Percentiles rank a stretch among this genome's conserved stretches.
These are phyloP conservation scores for Staurois parvus DNA, from an alignment of 2,797 vertebrate species.

Conservation along the genomic window DNA sequence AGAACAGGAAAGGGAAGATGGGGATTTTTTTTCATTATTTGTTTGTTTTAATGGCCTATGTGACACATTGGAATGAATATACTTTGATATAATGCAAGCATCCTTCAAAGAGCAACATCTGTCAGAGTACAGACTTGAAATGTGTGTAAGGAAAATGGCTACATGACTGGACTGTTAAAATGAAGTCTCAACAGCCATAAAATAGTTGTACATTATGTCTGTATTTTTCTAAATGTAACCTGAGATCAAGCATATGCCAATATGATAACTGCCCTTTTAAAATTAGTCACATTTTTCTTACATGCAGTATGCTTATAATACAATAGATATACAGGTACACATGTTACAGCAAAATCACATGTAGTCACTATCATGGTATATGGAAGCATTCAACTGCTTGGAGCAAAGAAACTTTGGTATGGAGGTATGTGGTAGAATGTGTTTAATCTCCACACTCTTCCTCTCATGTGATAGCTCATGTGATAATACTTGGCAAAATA, in stretches of 20 bases:
- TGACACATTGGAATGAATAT: slow-evolving; percentile 28
- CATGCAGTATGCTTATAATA: not conserved
- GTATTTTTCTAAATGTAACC: slow-evolving; percentile 10
- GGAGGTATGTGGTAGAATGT: no score
- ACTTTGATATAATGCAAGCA: slow-evolving; percentile 48
- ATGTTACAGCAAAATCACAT: no score
- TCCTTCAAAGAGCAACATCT: slow-evolving; percentile 49
- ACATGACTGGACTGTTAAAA: slow-evolving; percentile 55
- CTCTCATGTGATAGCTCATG: no score
- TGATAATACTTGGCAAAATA: no score
- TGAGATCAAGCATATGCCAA: slow-evolving; percentile 2
- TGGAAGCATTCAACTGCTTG: no score
- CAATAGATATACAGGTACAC: not conserved
- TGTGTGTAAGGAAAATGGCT: slow-evolving; percentile 56
- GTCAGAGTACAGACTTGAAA: slow-evolving; percentile 50
- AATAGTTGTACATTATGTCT: slow-evolving; percentile 25
- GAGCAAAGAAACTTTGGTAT: no score
- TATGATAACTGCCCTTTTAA: slow-evolving; percentile 1
- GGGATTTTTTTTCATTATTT: slow-evolving; percentile 28
- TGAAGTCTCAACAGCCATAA: slow-evolving; percentile 26
- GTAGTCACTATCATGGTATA: no score
- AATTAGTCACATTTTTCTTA: not conserved
- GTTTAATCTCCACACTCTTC: no score
- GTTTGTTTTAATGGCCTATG: slow-evolving; percentile 31
- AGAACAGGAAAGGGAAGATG: slow-evolving; percentile 56